Percentiles rank a stretch among this genome's conserved stretches.
These are phyloP conservation scores for Drosophila bocki DNA, from an alignment of 1,140 invertebrate species.

Conservation along the genomic window DNA sequence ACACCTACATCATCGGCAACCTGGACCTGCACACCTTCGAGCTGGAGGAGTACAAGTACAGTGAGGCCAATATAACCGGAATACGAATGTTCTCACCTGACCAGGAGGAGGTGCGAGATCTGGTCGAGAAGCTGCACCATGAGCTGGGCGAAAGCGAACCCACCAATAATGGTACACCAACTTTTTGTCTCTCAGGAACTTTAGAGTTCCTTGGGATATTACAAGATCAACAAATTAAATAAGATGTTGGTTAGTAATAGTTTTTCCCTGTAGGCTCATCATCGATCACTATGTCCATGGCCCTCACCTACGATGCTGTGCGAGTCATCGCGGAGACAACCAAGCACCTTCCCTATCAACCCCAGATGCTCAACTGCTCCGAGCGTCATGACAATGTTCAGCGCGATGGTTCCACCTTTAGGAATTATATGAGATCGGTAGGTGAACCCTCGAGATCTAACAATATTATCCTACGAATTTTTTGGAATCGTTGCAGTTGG, in stretches of 20 bases:
- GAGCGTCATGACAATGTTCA: constrained; percentile 70
- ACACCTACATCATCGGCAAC: constrained; percentile 92
- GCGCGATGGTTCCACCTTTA: constrained; percentile 89
- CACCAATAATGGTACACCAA: constrained; percentile 36
- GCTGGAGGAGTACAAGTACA: constrained; percentile 92
- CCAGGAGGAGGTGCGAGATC: constrained; percentile 63
- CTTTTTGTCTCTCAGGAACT: not conserved
- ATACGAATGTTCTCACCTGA: constrained; percentile 89
- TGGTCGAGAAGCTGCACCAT: constrained; percentile 61
- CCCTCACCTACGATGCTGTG: constrained; percentile 92
- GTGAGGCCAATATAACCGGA: constrained; percentile 93
- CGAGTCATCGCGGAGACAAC: constrained; percentile 88
- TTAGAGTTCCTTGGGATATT: not conserved
- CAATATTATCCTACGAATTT: too few relatives aligned
- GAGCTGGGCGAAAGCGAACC: constrained; percentile 64
- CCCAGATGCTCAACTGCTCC: constrained; percentile 86
- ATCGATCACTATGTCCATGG: constrained; percentile 88
- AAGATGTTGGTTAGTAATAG: not conserved
- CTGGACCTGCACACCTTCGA: constrained; percentile 93
- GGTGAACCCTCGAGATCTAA: constrained; percentile 60
- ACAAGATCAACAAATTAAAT: not conserved
- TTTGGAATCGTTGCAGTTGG: constrained; percentile 44
- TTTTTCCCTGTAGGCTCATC: constrained; percentile 50
- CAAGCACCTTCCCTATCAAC: constrained; percentile 67
- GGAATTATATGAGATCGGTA: constrained; percentile 90